Evolutionary conservation across 92 coral and sea anemone species (phyloP).

Genomic region (Micromussa lordhowensis): DNA sequence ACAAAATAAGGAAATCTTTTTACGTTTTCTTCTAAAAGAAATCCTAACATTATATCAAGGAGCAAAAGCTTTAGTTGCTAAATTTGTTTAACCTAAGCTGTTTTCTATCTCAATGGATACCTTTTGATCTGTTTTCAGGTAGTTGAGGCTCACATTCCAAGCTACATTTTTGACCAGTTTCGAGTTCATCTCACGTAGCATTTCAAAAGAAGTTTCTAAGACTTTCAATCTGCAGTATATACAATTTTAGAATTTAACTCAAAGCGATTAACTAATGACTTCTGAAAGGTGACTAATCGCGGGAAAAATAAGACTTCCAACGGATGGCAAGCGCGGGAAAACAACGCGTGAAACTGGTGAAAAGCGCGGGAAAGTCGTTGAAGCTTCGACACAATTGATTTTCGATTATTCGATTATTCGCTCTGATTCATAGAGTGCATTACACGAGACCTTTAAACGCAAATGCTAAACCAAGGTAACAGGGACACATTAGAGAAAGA

Average conservation of each 20-base stretch:
- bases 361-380: neutral
- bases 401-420: too few species aligned
- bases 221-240: neutral
- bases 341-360: too few species aligned
- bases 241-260: neutral
- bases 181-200: too few species aligned
- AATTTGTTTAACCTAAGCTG: too few species aligned
- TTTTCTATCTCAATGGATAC: too few species aligned
- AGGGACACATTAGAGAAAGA: neutral
- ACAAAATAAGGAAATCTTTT: neutral
- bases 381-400: too few species aligned
- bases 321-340: too few species aligned
- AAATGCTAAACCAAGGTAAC: neutral
- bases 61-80: neutral
- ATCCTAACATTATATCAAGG: neutral
- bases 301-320: too few species aligned
- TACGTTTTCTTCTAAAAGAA: neutral
- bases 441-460: neutral
- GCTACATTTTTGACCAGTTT: too few species aligned
- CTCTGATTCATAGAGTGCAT: neutral
- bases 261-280: neutral
- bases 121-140: too few species aligned
- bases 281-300: too few species aligned
- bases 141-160: too few species aligned
- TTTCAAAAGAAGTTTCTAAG: neutral